A percentile compares a stretch with the other conserved stretches of the same genome.
These are phyloP conservation scores for Lamellibrachia satsuma DNA, from an alignment of 2,888 invertebrate genomes.

Conservation along the genomic window DNA sequence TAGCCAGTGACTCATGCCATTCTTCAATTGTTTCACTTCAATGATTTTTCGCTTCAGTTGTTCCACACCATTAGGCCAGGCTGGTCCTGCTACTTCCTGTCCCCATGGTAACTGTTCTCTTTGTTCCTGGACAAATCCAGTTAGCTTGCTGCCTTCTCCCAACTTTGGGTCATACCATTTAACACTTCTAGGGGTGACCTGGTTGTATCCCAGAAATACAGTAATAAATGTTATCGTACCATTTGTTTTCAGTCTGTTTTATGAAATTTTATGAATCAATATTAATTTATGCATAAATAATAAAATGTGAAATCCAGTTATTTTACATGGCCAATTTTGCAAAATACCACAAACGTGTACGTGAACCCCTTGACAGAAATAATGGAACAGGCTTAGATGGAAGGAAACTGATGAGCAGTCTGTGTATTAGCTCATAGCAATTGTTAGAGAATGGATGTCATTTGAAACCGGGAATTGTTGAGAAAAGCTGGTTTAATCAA, in stretches of 20 bases:
- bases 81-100: neutral
- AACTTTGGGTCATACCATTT: neutral
- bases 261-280: neutral
- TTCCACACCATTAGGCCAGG: neutral
- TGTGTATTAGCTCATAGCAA: neutral
- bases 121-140: neutral
- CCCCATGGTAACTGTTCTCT: neutral
- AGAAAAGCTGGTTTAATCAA: neutral
- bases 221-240: neutral
- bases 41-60: neutral
- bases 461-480: neutral
- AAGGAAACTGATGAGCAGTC: neutral
- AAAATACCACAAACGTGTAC: neutral
- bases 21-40: neutral
- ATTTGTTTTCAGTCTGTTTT: neutral
- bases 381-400: neutral
- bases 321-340: neutral
- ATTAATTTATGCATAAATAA: neutral
- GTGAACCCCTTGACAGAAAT: neutral
- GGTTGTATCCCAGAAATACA: neutral
- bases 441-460: neutral
- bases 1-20: neutral
- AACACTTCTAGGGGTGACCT: neutral
- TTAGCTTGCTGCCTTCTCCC: neutral
- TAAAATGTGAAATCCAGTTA: neutral